These are phyloP conservation scores for Bradysia coprophila DNA, from an alignment of 1,140 invertebrate species.

Conservation along the genomic window DNA sequence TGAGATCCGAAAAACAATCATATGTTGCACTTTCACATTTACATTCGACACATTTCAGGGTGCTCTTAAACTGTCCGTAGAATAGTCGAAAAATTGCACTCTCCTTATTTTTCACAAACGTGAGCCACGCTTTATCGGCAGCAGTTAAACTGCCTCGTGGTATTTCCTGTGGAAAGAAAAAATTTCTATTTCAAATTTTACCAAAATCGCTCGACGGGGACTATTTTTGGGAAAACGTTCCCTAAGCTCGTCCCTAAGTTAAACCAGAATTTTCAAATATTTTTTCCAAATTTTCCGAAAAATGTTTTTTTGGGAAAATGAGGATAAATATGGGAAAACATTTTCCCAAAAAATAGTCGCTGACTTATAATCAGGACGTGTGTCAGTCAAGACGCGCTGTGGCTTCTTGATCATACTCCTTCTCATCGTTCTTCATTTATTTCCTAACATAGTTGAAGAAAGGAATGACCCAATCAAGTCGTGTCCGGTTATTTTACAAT, in stretches of 20 bases:
- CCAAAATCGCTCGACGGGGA: too few species aligned
- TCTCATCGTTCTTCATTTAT: too few species aligned
- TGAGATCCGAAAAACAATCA: slow-evolving; percentile 77
- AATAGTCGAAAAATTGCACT: slow-evolving; percentile 69
- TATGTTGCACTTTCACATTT: slow-evolving; percentile 62
- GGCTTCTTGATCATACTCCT: too few species aligned
- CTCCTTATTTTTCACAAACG: slow-evolving; percentile 49
- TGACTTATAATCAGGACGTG: too few species aligned
- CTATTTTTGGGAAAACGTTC: background rate
- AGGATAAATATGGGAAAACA: background rate
- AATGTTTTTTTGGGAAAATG: background rate
- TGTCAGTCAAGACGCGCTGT: too few species aligned
- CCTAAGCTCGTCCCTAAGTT: background rate
- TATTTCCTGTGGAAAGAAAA: slow-evolving; percentile 11
- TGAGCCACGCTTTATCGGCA: slow-evolving; percentile 53
- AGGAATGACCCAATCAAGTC: too few species aligned
- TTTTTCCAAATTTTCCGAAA: background rate
- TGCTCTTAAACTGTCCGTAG: slow-evolving; percentile 75
- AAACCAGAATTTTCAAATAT: too few species aligned
- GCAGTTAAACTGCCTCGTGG: slow-evolving; percentile 24
- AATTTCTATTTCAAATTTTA: too few species aligned
- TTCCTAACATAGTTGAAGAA: too few species aligned
- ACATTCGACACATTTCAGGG: slow-evolving; percentile 59
- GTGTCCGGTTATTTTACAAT: too few species aligned
- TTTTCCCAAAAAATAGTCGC: too few species aligned